Conservation (phyloP, 2,113 vertebrate species). For the Pongo abelii region DNA sequence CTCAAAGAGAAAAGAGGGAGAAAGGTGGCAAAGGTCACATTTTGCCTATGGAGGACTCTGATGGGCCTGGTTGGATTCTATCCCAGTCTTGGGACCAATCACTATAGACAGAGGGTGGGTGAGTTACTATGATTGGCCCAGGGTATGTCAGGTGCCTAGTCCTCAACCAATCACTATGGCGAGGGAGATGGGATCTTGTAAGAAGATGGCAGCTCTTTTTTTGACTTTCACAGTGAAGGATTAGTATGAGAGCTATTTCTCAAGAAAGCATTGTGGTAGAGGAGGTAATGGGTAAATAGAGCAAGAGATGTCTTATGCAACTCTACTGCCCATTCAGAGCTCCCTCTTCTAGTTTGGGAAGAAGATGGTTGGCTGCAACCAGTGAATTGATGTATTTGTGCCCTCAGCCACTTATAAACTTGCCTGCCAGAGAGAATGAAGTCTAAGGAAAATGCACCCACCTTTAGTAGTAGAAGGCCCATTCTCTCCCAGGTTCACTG, state of each 20-base stretch:
- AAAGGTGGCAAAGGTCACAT: too few species aligned
- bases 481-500: fast-evolving
- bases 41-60: background rate
- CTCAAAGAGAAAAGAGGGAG: background rate
- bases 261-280: background rate
- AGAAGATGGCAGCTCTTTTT: too few species aligned
- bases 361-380: background rate
- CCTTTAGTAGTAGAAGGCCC: background rate
- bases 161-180: background rate
- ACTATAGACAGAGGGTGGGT: background rate
- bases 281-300: background rate
- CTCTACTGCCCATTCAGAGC: background rate
- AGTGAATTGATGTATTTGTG: background rate
- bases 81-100: background rate
- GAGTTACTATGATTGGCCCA: background rate
- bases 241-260: background rate
- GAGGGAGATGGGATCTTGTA: background rate
- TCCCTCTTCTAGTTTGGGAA: background rate
- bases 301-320: too few species aligned
- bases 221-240: background rate
- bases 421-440: background rate
- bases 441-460: fast-evolving
- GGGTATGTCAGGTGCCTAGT: too few species aligned
- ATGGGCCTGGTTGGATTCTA: background rate
- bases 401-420: too few species aligned